Conservation (phyloP, 2,888 invertebrate species). For the Mythimna loreyi region DNA sequence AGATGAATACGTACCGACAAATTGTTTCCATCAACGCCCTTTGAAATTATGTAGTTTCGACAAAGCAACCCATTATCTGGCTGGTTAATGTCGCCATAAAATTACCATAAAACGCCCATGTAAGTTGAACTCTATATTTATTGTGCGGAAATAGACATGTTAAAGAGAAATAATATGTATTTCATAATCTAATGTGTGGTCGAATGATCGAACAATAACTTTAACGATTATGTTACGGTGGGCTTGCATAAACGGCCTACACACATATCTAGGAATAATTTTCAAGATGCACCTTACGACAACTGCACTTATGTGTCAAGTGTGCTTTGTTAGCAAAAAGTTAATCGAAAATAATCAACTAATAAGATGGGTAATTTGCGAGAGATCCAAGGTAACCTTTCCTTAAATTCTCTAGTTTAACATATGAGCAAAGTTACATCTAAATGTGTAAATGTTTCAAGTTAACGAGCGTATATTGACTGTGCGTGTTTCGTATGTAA, state of each 20-base stretch:
- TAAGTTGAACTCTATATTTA: slow-evolving; percentile 33
- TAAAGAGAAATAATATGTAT: slow-evolving; percentile 17
- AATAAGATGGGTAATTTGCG: slow-evolving; percentile 32
- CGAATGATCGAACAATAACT: slow-evolving; percentile 25
- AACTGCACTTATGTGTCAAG: slow-evolving; percentile 20
- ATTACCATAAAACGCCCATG: slow-evolving; percentile 39
- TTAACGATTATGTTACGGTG: slow-evolving; percentile 10
- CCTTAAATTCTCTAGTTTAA: slow-evolving; percentile 30
- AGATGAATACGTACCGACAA: neutral
- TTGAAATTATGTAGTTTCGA: slow-evolving; percentile 22
- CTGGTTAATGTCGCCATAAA: slow-evolving; percentile 37
- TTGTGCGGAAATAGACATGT: slow-evolving; percentile 39
- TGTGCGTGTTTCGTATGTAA: slow-evolving; percentile 49
- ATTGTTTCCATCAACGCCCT: slow-evolving; percentile 4
- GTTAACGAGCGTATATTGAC: slow-evolving; percentile 51
- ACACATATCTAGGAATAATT: slow-evolving; percentile 1
- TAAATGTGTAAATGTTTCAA: slow-evolving; percentile 50
- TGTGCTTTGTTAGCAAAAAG: slow-evolving; percentile 33
- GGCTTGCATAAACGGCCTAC: neutral
- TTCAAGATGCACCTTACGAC: slow-evolving; percentile 15
- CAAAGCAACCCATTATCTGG: slow-evolving; percentile 27
- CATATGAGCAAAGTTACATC: slow-evolving; percentile 17
- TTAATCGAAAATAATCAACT: slow-evolving; percentile 35
- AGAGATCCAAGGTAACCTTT: slow-evolving; percentile 17
- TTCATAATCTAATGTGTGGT: slow-evolving; percentile 41